Evolutionary conservation across 2,888 invertebrate genomes (phyloP).

Genomic region (Ischnura elegans): DNA sequence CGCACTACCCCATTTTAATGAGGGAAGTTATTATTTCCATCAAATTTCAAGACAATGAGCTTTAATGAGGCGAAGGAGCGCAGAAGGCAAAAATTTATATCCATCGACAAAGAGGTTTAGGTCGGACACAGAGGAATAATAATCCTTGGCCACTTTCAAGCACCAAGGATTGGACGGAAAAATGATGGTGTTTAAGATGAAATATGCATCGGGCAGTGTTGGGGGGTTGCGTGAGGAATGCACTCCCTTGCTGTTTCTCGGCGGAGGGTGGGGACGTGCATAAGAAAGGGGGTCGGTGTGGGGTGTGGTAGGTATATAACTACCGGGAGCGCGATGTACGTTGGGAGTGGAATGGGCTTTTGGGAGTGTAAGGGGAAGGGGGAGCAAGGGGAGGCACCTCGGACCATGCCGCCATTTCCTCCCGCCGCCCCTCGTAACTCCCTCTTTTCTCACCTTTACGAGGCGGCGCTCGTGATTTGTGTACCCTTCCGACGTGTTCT

Average conservation of each 20-base stretch:
- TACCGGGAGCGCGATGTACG: background rate
- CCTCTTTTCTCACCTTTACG: conserved; percentile 50
- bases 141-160: background rate
- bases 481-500: conserved; percentile 52
- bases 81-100: background rate
- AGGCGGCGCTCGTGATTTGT: conserved; percentile 50
- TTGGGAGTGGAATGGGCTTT: background rate
- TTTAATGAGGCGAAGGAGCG: background rate
- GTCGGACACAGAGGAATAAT: background rate
- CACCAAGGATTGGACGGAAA: background rate
- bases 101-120: background rate
- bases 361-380: background rate
- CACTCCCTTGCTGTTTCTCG: background rate
- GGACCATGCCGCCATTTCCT: background rate
- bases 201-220: background rate
- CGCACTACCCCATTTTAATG: background rate
- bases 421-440: conserved; percentile 13
- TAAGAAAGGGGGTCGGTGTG: background rate
- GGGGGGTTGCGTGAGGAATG: conserved; percentile 11
- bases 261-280: background rate
- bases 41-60: background rate
- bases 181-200: conserved; percentile 30
- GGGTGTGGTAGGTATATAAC: background rate
- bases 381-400: background rate
- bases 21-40: conserved; percentile 12